A percentile compares a stretch with the other conserved stretches of the same genome.
Conservation (phyloP, 2,113 vertebrate genomes). For the Rattus norvegicus region DNA sequence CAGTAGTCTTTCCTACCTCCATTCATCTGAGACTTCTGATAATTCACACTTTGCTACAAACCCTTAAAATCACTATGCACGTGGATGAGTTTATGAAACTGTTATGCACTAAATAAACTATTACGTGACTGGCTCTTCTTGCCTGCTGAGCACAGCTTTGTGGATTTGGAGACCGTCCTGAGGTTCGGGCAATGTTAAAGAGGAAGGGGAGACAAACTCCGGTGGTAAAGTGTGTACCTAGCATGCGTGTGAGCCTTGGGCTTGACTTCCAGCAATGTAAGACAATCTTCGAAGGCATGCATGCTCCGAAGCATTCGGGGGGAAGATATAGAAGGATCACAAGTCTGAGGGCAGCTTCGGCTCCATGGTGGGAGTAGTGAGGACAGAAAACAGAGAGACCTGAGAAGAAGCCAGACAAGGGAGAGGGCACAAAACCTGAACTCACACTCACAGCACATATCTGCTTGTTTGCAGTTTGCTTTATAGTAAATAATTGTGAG, state of each 20-base stretch:
- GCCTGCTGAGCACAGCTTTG: neutral
- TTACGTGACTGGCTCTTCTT: conserved; percentile 1
- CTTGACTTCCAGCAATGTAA: neutral
- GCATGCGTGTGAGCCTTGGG: too few relatives aligned
- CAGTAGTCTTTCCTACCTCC: neutral
- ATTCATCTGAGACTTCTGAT: neutral
- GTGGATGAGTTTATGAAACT: neutral
- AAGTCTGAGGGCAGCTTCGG: neutral
- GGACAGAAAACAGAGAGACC: neutral
- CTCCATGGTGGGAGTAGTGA: neutral
- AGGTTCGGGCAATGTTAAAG: neutral
- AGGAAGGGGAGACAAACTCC: neutral
- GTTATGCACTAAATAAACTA: neutral
- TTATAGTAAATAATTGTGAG: neutral
- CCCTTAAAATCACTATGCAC: conserved; percentile 48
- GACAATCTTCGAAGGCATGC: neutral
- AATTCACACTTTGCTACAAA: neutral
- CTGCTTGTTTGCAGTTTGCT: neutral
- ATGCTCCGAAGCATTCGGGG: too few relatives aligned
- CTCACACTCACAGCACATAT: rapidly evolving
- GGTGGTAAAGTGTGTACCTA: neutral
- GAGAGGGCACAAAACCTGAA: neutral
- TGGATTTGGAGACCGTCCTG: neutral
- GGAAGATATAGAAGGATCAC: neutral
- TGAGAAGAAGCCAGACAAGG: neutral